Conservation (phyloP, 1,140 invertebrate genomes). For the Stegodyphus dumicola region DNA sequence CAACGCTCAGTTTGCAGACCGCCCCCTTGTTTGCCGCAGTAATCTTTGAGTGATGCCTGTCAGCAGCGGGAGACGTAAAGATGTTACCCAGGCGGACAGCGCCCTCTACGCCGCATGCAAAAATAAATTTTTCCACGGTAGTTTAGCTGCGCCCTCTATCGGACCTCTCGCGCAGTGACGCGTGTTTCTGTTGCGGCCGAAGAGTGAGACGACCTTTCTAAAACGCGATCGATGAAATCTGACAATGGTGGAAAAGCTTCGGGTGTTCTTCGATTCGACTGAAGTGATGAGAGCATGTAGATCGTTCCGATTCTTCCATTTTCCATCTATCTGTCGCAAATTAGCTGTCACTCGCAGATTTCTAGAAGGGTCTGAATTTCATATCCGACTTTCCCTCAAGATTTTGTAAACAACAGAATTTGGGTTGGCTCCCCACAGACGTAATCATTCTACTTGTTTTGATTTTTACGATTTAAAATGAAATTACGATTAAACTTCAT, state of each 20-base stretch:
- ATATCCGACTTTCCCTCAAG: too few relatives aligned
- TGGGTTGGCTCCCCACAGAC: too few relatives aligned
- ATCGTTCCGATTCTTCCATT: background rate
- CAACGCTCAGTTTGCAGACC: background rate
- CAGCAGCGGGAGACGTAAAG: constrained; percentile 60
- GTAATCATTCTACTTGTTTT: too few relatives aligned
- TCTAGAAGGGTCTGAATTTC: background rate
- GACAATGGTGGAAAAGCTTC: constrained; percentile 39
- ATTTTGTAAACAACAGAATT: too few relatives aligned
- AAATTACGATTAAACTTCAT: too few relatives aligned
- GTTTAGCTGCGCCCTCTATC: constrained; percentile 33
- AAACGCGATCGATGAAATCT: constrained; percentile 49
- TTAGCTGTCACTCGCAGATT: constrained; percentile 39
- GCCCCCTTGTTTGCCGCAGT: constrained; percentile 53
- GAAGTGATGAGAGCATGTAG: constrained; percentile 13
- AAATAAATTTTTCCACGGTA: constrained; percentile 49
- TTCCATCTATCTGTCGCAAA: constrained; percentile 44
- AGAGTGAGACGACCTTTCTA: background rate
- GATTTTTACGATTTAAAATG: too few relatives aligned
- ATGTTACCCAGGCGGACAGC: constrained; percentile 57
- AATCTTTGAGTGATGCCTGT: constrained; percentile 61
- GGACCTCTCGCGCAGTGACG: constrained; percentile 31
- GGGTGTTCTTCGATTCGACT: background rate
- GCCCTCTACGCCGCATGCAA: constrained; percentile 56
- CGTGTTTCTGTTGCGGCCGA: constrained; percentile 46